phyloP scores from a whole-genome alignment of 1,140 invertebrate genomes.

The Drosophila novamexicana region DNA sequence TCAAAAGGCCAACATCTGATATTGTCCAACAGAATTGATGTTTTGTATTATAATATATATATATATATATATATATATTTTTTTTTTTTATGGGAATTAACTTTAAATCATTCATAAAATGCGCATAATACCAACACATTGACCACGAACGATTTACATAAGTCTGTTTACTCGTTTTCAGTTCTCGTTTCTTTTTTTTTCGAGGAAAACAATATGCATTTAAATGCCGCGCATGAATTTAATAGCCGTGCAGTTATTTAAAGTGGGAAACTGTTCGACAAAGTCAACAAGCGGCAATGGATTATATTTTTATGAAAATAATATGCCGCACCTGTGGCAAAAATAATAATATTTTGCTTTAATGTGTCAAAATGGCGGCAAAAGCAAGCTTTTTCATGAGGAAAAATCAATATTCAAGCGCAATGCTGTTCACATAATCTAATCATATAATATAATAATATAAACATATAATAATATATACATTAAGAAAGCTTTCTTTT shows the following conservation, averaged over 20 bases:
- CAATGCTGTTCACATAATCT: too few relatives aligned
- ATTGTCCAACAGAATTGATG: not conserved
- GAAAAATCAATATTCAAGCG: not conserved
- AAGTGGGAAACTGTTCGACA: slow-evolving; percentile 26
- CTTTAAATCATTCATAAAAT: slow-evolving; percentile 33
- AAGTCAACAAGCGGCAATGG: slow-evolving; percentile 22
- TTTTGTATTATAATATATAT: not conserved
- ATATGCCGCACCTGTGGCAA: slow-evolving; percentile 14
- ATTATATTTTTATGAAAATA: slow-evolving; percentile 38
- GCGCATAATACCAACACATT: slow-evolving; percentile 40
- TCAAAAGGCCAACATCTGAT: not conserved
- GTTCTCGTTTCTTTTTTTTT: not conserved
- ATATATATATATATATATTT: too few relatives aligned
- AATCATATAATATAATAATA: too few relatives aligned
- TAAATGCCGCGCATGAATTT: slow-evolving; percentile 51
- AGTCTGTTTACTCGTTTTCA: slow-evolving; percentile 20
- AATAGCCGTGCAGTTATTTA: slow-evolving; percentile 45
- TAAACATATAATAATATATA: too few relatives aligned
- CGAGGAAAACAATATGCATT: slow-evolving; percentile 35
- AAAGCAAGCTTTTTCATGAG: not conserved
- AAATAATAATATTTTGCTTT: not conserved
- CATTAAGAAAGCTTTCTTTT: too few relatives aligned
- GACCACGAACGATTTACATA: slow-evolving; percentile 29
- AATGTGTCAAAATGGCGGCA: not conserved
- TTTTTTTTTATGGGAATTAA: slow-evolving; percentile 10